Evolutionary conservation across 2,113 vertebrate species (phyloP).

Genomic region (Ailuropoda melanoleuca): DNA sequence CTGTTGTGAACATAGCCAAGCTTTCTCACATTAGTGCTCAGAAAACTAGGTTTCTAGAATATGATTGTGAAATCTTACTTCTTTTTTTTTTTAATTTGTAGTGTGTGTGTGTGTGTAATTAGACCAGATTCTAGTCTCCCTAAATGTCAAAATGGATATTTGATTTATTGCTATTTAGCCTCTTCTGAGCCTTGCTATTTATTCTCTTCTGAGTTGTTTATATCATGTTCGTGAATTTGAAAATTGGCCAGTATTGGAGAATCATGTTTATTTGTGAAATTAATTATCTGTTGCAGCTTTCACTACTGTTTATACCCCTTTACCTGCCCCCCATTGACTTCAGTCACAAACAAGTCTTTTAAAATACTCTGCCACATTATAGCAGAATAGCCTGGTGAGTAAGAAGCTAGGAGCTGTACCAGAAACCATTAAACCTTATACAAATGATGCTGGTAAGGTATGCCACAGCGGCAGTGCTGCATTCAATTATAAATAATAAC

Average conservation of each 20-base stretch:
- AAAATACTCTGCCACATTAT: neutral
- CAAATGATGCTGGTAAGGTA: constrained; percentile 55
- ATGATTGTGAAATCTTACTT: neutral
- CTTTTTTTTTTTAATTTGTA: neutral
- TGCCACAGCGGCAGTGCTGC: constrained; percentile 35
- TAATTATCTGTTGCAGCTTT: constrained; percentile 29
- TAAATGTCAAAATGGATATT: neutral
- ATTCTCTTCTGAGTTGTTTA: neutral
- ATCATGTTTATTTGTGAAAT: constrained; percentile 19
- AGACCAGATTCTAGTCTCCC: neutral
- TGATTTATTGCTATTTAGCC: neutral
- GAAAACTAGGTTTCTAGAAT: neutral
- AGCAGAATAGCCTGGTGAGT: constrained; percentile 35
- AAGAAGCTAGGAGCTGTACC: neutral
- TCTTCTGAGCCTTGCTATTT: neutral
- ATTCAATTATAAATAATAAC: constrained; percentile 72
- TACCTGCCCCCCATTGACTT: neutral
- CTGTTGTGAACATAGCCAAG: neutral
- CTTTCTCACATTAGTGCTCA: neutral
- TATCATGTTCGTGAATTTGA: neutral
- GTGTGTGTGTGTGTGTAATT: neutral
- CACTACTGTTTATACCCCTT: neutral
- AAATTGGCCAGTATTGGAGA: neutral
- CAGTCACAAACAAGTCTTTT: constrained; percentile 39
- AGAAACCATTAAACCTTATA: constrained; percentile 55